Evolutionary conservation across 2,888 invertebrate genomes (phyloP).

Genomic region (Thera britannica): DNA sequence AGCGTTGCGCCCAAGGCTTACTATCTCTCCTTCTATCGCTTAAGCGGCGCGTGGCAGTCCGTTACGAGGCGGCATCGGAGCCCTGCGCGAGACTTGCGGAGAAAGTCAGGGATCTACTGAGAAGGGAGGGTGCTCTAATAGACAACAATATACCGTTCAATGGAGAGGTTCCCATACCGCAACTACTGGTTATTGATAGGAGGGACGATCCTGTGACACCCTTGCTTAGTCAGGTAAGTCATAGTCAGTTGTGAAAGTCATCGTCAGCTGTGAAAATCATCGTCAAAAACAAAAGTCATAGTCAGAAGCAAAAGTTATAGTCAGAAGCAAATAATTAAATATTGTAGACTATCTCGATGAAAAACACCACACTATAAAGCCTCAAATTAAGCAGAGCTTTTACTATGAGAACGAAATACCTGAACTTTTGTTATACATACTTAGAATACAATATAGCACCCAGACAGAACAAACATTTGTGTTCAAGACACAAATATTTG

Average conservation of each 20-base stretch:
- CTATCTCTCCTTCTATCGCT: slow-evolving; percentile 94
- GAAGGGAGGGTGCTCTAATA: slow-evolving; percentile 94
- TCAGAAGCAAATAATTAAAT: too few relatives aligned
- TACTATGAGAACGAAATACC: too few relatives aligned
- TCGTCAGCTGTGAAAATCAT: not conserved
- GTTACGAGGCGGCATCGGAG: slow-evolving; percentile 94
- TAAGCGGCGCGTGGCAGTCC: slow-evolving; percentile 95
- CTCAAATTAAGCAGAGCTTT: too few relatives aligned
- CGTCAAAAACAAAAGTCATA: too few relatives aligned
- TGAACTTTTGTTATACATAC: too few relatives aligned
- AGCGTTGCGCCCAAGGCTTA: slow-evolving; percentile 93
- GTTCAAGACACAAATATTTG: too few relatives aligned
- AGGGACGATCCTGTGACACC: slow-evolving; percentile 98
- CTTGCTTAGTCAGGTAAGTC: slow-evolving; percentile 91
- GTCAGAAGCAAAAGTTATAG: too few relatives aligned
- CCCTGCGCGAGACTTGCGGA: slow-evolving; percentile 94
- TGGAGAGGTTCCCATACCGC: slow-evolving; percentile 89
- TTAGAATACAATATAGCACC: too few relatives aligned
- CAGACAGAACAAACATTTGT: too few relatives aligned
- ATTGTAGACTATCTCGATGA: too few relatives aligned
- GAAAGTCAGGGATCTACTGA: slow-evolving; percentile 92
- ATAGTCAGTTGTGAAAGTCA: not conserved
- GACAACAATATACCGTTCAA: slow-evolving; percentile 92
- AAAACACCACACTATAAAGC: too few relatives aligned
- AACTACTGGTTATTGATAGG: slow-evolving; percentile 95